These are phyloP conservation scores for Hycleus phaleratus DNA, from an alignment of 1,140 invertebrate species.

Conservation along the genomic window DNA sequence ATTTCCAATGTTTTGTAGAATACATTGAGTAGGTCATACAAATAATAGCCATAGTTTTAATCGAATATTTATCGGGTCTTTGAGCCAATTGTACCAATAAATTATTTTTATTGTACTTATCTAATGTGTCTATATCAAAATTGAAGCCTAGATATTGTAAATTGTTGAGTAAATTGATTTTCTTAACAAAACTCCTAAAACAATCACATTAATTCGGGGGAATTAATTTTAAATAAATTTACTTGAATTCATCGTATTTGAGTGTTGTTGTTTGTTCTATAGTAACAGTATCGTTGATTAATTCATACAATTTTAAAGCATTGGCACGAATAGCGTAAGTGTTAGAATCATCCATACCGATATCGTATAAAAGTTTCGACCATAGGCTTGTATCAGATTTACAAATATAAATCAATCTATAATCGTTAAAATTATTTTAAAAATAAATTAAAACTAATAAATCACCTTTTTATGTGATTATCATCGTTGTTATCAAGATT, in stretches of 20 bases:
- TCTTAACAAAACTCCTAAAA: constrained; percentile 27
- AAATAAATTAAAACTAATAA: too few relatives aligned
- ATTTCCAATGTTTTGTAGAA: constrained; percentile 28
- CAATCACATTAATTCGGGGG: not conserved
- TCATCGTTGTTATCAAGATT: too few relatives aligned
- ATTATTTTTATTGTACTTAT: constrained; percentile 24
- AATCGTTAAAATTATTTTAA: too few relatives aligned
- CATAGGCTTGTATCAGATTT: too few relatives aligned
- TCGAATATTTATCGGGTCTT: constrained; percentile 9
- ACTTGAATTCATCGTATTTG: constrained; percentile 26
- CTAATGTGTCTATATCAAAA: constrained; percentile 20
- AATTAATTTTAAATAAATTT: constrained; percentile 8
- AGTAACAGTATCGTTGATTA: constrained; percentile 22
- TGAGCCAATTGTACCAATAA: constrained; percentile 25
- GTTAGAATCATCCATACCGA: too few relatives aligned
- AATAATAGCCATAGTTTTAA: constrained; percentile 28
- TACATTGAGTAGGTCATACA: constrained; percentile 28
- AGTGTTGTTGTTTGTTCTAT: constrained; percentile 17
- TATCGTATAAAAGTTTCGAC: too few relatives aligned
- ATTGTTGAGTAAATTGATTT: constrained; percentile 26
- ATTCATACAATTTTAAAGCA: constrained; percentile 31
- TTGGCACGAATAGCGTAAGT: constrained; percentile 2
- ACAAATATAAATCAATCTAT: too few relatives aligned
- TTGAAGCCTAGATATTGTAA: constrained; percentile 22
- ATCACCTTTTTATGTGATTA: too few relatives aligned